Conservation (phyloP, 2,888 invertebrate genomes). For the Calameuta idolon region DNA sequence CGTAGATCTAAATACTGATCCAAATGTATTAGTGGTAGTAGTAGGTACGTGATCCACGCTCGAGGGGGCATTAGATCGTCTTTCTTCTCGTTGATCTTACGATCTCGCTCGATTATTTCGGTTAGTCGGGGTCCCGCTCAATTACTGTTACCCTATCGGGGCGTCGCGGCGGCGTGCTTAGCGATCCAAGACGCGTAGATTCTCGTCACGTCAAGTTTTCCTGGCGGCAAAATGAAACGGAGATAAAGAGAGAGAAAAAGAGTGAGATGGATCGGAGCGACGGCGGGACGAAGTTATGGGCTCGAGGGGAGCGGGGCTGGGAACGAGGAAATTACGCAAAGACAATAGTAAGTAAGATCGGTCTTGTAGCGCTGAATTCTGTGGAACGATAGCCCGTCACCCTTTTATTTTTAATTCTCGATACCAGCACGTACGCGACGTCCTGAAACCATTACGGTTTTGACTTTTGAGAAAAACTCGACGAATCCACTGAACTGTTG, state of each 20-base stretch:
- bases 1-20: background rate
- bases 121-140: background rate
- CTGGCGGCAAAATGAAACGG: background rate
- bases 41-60: slow-evolving; percentile 59
- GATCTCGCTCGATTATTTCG: slow-evolving; percentile 17
- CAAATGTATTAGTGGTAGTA: slow-evolving; percentile 20
- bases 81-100: slow-evolving; percentile 29
- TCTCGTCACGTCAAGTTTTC: background rate
- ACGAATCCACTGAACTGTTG: slow-evolving; percentile 15
- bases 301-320: background rate
- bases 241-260: slow-evolving; percentile 3
- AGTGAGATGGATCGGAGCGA: background rate
- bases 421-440: slow-evolving; percentile 1
- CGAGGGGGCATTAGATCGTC: slow-evolving; percentile 50
- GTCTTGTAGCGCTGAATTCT: background rate
- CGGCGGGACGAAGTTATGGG: background rate
- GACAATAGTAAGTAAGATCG: slow-evolving; percentile 12
- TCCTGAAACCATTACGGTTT: slow-evolving; percentile 8
- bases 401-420: slow-evolving; percentile 16
- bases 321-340: slow-evolving; percentile 1
- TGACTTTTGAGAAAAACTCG: slow-evolving; percentile 20
- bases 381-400: slow-evolving; percentile 1
- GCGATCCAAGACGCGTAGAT: background rate
- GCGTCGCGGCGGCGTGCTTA: background rate
- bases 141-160: background rate